Evolutionary conservation across 2,113 vertebrate species (phyloP), one percentile per base, ranked within the genome.

Genomic region (Thamnophis sirtalis): DNA sequence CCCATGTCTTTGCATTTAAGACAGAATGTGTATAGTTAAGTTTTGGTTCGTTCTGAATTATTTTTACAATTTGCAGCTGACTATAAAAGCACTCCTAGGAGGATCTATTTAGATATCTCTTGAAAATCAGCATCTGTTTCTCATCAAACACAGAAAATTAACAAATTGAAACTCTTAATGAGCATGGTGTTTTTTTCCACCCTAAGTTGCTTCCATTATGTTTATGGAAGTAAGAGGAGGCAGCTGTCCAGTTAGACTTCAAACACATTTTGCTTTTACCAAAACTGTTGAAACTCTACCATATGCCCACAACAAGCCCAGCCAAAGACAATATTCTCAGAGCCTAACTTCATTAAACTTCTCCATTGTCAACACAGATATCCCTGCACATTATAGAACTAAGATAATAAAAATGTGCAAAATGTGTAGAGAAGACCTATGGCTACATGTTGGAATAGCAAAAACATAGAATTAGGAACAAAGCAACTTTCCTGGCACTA

Each of bases 131-230:
- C 95, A 97, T 94, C 95, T 96, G 95, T 91, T 94, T 95, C 95
- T 95, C 96, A 97, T 96, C 96, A 97, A 97, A 97, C 63, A 9
- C 17, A 96, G 91, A 96, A 96, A 94, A 97, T 94, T 96, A 95
- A 91, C 94, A 95, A 97, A 97, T 95, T 96, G 97, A 97, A 96
- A 93, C 86, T 91, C 96, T 96, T 96, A 97, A 97, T 97, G 96
- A 97, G 94, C 86, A 95, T 95, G 97, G 93, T 96, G 90, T 43
- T 17, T 93, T 96, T 96, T 96, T 96, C 96, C 58, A 9, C 94
- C 92, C 53, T 84, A 96, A 96, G 96, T 94, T 96, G 91, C 94
- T 84, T 94, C 95, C 92, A 89, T 96, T 94, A 93, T 84, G 86
- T 95, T 97, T 96, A 95, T 90, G 91, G 97, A 96, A 91, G 93